Conservation (phyloP, 2,888 invertebrate genomes). For the Sylvicola cinctus region DNA sequence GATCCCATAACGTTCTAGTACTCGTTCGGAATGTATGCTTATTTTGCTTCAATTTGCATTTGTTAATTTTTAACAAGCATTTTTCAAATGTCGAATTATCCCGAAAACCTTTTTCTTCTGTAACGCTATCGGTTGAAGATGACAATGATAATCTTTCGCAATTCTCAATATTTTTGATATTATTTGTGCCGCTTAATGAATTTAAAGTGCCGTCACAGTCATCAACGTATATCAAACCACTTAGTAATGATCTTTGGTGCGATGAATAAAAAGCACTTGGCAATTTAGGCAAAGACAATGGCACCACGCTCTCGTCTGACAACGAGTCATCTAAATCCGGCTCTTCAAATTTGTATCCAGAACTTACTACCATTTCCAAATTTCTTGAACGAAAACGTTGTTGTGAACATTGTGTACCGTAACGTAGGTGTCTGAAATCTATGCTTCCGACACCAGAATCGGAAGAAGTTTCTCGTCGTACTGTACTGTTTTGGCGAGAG, state of each 20-base stretch:
- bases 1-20: constrained; percentile 23
- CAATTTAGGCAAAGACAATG: constrained; percentile 21
- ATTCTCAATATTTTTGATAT: background rate
- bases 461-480: constrained; percentile 24
- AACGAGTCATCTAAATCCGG: constrained; percentile 36
- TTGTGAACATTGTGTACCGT: constrained; percentile 13
- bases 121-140: constrained; percentile 29
- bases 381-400: constrained; percentile 35
- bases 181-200: background rate
- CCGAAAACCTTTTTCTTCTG: constrained; percentile 46
- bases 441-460: constrained; percentile 24
- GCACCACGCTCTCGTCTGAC: constrained; percentile 23
- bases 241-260: constrained; percentile 18
- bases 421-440: constrained; percentile 5
- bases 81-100: constrained; percentile 35
- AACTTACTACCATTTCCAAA: constrained; percentile 51
- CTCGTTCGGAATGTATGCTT: constrained; percentile 18
- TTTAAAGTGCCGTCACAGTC: background rate
- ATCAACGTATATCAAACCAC: constrained; percentile 19
- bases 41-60: constrained; percentile 14
- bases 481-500: constrained; percentile 27
- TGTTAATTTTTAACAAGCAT: constrained; percentile 7
- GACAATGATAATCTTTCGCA: background rate
- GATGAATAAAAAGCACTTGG: constrained; percentile 17
- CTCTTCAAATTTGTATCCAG: constrained; percentile 54